Percentiles rank a stretch among this genome's conserved stretches.
These are phyloP conservation scores for Ashinkailepas kermadecensis DNA, from an alignment of 2,888 invertebrate genomes.

Conservation along the genomic window DNA sequence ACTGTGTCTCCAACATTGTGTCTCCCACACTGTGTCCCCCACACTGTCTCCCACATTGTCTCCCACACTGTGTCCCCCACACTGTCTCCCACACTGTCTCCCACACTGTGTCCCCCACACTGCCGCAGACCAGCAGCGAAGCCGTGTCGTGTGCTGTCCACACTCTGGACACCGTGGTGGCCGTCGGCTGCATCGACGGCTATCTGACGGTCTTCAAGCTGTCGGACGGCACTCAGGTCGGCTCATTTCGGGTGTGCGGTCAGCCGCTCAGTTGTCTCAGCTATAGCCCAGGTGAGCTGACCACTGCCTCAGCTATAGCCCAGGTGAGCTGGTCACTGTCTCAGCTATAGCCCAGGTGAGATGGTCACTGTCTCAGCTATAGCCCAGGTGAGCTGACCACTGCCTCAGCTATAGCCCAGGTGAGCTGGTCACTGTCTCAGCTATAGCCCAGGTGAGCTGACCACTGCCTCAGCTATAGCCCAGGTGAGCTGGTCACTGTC, in stretches of 20 bases:
- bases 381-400: not conserved
- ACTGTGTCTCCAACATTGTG: no score
- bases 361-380: not conserved
- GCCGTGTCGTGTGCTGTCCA: conserved; percentile 81
- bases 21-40: no score
- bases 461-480: no score
- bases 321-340: not conserved
- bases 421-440: not conserved
- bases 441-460: not conserved
- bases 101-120: no score
- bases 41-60: no score
- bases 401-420: not conserved
- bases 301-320: not conserved
- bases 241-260: conserved; percentile 76
- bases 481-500: no score
- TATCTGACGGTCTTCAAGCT: conserved; percentile 77
- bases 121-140: conserved; percentile 64
- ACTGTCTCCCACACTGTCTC: no score
- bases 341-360: not conserved
- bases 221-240: conserved; percentile 74
- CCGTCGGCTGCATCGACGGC: conserved; percentile 83
- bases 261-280: conserved; percentile 77
- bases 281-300: conserved; percentile 69
- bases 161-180: conserved; percentile 75
- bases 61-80: no score